A percentile compares a stretch with the other conserved stretches of the same genome.
These are phyloP conservation scores for Megalops atlanticus DNA, from an alignment of 2,113 vertebrate species.

Conservation along the genomic window DNA sequence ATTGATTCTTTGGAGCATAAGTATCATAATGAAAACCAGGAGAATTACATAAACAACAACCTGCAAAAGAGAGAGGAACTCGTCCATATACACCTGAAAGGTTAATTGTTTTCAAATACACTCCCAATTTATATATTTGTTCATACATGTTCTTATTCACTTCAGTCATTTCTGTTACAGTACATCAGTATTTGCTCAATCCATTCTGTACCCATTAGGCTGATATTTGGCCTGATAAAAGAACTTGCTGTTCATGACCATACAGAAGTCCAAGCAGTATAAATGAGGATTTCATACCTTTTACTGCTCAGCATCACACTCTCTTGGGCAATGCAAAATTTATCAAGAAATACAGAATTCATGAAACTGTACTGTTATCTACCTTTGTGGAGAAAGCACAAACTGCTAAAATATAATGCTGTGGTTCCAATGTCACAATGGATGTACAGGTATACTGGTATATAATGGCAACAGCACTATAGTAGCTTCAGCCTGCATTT, in stretches of 20 bases:
- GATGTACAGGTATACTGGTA: neutral
- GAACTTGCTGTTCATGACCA: neutral
- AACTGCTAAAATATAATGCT: too few relatives aligned
- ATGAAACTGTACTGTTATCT: too few relatives aligned
- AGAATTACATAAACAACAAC: slow-evolving; percentile 2
- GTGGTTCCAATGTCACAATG: too few relatives aligned
- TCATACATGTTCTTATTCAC: neutral
- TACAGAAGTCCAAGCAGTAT: neutral
- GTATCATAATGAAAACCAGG: slow-evolving; percentile 11
- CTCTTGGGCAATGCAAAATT: neutral
- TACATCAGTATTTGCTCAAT: neutral
- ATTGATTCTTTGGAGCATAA: slow-evolving; percentile 2
- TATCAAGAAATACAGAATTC: neutral
- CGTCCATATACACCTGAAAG: neutral
- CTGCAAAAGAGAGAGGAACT: neutral
- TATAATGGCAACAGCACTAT: neutral
- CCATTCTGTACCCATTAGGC: neutral
- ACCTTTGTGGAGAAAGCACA: too few relatives aligned
- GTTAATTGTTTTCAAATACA: neutral
- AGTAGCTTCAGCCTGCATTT: neutral
- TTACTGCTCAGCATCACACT: too few relatives aligned
- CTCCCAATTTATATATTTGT: neutral
- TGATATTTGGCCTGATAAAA: neutral
- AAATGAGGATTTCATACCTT: neutral
- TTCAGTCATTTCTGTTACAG: neutral